phyloP scores from a whole-genome alignment of 2,888 invertebrate species.

The Mesorhabditis belari region DNA sequence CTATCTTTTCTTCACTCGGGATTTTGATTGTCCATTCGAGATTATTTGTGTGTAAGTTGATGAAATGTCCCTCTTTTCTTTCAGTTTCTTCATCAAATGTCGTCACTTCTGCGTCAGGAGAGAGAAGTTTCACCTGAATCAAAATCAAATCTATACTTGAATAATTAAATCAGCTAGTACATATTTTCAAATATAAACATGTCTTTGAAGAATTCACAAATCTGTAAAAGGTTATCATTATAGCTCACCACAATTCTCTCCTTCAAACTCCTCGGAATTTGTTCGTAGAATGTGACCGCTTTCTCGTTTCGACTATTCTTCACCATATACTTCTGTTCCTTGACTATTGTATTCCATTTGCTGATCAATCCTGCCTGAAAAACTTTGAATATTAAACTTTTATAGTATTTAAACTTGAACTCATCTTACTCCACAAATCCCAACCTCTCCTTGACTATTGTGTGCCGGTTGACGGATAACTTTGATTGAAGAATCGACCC shows the following conservation, averaged over 20 bases:
- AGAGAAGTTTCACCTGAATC: background rate
- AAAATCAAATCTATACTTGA: too few relatives aligned
- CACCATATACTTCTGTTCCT: constrained; percentile 33
- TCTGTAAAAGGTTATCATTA: too few relatives aligned
- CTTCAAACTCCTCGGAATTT: constrained; percentile 39
- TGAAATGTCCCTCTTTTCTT: background rate
- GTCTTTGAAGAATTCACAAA: too few relatives aligned
- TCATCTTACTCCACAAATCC: too few relatives aligned
- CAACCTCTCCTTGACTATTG: constrained; percentile 52
- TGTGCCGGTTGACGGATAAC: constrained; percentile 54
- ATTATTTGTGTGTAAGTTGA: background rate
- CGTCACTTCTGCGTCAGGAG: background rate
- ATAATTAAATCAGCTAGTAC: too few relatives aligned
- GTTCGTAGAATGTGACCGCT: constrained; percentile 33
- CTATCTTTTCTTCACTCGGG: background rate
- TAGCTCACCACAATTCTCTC: constrained; percentile 43
- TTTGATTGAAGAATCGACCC: constrained; percentile 54
- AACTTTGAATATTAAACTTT: too few relatives aligned
- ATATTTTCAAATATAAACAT: too few relatives aligned
- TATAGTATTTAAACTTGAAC: too few relatives aligned
- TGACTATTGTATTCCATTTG: constrained; percentile 20
- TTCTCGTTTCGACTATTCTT: constrained; percentile 29
- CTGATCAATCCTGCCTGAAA: constrained; percentile 25
- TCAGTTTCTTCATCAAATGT: background rate
- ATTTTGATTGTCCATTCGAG: background rate